Conservation (phyloP, 2,797 vertebrate genomes). For the Trachops cirrhosus region DNA sequence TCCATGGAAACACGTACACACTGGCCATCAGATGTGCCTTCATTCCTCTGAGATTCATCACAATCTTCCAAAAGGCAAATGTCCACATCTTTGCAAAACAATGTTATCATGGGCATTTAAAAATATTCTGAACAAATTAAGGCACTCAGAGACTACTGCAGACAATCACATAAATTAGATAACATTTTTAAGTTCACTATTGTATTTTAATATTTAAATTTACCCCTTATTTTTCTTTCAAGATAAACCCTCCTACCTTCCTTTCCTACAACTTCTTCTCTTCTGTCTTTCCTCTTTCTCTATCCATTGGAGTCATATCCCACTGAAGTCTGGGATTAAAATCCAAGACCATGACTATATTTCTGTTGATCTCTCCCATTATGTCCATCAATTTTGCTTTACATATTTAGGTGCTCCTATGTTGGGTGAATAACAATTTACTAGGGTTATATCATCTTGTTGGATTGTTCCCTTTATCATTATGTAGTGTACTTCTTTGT, state of each 20-base stretch:
- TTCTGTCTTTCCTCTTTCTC: not conserved
- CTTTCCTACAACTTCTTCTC: not conserved
- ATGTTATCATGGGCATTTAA: not conserved
- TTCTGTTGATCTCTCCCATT: no score
- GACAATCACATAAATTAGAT: not conserved
- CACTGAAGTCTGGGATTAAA: no score
- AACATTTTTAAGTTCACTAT: not conserved
- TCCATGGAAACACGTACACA: not conserved
- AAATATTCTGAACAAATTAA: constrained; percentile 5
- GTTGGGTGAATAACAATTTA: no score
- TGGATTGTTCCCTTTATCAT: no score
- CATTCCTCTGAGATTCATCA: not conserved
- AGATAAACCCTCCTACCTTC: not conserved
- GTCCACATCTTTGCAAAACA: not conserved
- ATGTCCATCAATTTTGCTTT: no score
- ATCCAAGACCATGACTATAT: no score
- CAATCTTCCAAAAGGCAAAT: not conserved
- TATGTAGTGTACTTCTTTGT: no score
- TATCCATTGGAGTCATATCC: no score
- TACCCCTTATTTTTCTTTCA: not conserved
- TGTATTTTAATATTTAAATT: not conserved
- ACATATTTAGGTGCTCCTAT: no score
- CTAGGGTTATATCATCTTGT: no score
- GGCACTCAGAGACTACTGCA: not conserved
- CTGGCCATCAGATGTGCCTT: not conserved